Conservation (phyloP, 2,113 vertebrate genomes). For the Hiodon tergisus region DNA sequence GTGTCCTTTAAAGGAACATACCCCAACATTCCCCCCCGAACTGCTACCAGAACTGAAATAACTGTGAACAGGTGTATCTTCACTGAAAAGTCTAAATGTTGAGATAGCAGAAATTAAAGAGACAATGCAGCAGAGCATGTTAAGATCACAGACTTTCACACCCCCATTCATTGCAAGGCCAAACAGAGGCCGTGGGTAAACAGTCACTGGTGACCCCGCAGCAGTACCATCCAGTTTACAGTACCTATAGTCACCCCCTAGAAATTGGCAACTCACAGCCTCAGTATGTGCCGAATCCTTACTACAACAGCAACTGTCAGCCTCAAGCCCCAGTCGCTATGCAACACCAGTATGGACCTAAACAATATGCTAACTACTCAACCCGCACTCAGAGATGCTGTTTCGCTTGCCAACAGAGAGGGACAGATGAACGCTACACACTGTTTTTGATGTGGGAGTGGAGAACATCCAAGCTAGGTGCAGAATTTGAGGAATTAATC, state of each 20-base stretch:
- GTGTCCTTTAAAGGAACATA: conserved; percentile 2
- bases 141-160: not conserved
- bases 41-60: conserved; percentile 21
- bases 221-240: no score
- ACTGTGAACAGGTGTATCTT: conserved; percentile 16
- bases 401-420: conserved; percentile 26
- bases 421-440: conserved; percentile 14
- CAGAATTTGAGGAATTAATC: not conserved
- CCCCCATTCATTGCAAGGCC: no score
- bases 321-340: not conserved
- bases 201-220: no score
- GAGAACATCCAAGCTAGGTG: conserved; percentile 33
- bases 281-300: not conserved
- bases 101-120: not conserved
- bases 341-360: no score
- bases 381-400: not conserved
- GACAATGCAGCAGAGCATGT: not conserved
- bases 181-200: no score
- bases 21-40: not conserved
- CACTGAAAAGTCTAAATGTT: not conserved
- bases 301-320: not conserved
- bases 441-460: conserved; percentile 35
- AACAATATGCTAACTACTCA: no score
- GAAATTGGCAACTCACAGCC: not conserved
- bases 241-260: no score